A percentile compares a stretch with the other conserved stretches of the same genome.
Conservation (phyloP, 1,140 invertebrate genomes). For the Trichonephila clavipes region DNA sequence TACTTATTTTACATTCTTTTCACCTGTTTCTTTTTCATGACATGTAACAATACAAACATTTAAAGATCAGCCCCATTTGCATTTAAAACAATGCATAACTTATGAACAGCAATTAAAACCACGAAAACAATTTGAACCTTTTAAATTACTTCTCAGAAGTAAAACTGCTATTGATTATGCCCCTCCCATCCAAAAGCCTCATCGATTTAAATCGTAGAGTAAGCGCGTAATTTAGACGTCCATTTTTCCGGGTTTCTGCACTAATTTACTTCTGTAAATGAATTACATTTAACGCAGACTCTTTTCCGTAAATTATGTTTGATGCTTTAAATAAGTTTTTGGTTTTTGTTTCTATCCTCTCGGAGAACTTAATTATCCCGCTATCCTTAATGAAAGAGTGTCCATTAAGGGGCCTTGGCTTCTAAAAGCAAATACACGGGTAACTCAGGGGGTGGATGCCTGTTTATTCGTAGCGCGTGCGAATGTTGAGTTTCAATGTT, state of each 20-base stretch:
- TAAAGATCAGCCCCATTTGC: neutral
- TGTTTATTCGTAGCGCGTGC: neutral
- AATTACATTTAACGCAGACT: neutral
- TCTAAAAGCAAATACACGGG: neutral
- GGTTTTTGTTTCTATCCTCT: neutral
- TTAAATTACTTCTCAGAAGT: neutral
- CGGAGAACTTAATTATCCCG: slow-evolving; percentile 10
- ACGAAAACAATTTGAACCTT: neutral
- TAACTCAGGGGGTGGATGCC: neutral
- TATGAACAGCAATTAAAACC: neutral
- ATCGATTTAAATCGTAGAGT: neutral
- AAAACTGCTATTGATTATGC: neutral
- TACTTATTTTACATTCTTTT: too few species aligned
- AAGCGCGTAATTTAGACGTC: slow-evolving; percentile 12
- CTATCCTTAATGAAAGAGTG: neutral
- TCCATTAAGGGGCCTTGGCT: neutral
- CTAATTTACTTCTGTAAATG: slow-evolving; percentile 17
- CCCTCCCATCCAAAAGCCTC: neutral
- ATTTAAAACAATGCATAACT: neutral
- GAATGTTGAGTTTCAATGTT: neutral
- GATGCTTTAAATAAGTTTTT: slow-evolving; percentile 27
- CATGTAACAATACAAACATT: too few species aligned
- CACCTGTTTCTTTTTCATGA: too few species aligned
- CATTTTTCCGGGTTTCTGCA: neutral
- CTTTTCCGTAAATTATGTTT: slow-evolving; percentile 27